Percentiles rank a stretch among this genome's conserved stretches.
These are phyloP conservation scores for Lagopus muta DNA, from an alignment of 2,113 vertebrate species.

Conservation along the genomic window DNA sequence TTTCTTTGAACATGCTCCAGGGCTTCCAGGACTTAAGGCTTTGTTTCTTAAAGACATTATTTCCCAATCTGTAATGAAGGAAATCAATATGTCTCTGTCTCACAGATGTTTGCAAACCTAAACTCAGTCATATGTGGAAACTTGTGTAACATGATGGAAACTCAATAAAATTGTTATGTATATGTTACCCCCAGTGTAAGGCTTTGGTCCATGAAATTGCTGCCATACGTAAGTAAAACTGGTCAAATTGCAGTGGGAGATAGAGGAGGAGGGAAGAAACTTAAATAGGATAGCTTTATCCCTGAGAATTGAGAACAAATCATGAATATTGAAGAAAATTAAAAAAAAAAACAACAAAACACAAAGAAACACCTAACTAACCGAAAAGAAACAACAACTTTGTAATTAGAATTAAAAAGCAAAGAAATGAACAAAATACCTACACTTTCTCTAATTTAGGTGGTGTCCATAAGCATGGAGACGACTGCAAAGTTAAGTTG, in stretches of 20 bases:
- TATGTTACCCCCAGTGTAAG: slow-evolving; percentile 42
- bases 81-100: slow-evolving; percentile 43
- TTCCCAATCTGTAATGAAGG: slow-evolving; percentile 31
- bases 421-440: neutral
- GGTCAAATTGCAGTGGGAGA: neutral
- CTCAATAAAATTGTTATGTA: slow-evolving; percentile 59
- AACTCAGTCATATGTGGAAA: slow-evolving; percentile 38
- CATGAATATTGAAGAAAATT: neutral
- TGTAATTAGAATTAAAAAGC: neutral
- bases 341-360: neutral
- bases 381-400: too few relatives aligned
- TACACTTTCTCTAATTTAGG: neutral
- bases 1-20: too few relatives aligned
- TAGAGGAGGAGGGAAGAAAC: too few relatives aligned
- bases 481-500: neutral
- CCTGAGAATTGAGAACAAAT: neutral
- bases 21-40: neutral
- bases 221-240: neutral
- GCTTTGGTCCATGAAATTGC: slow-evolving; percentile 68
- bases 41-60: slow-evolving; percentile 53
- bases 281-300: neutral
- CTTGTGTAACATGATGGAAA: slow-evolving; percentile 46
- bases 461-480: neutral
- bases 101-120: slow-evolving; percentile 26
- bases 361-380: neutral